A percentile compares a stretch with the other conserved stretches of the same genome.
Evolutionary conservation across 2,888 invertebrate genomes (phyloP).

Genomic region (Conomelus anceps): DNA sequence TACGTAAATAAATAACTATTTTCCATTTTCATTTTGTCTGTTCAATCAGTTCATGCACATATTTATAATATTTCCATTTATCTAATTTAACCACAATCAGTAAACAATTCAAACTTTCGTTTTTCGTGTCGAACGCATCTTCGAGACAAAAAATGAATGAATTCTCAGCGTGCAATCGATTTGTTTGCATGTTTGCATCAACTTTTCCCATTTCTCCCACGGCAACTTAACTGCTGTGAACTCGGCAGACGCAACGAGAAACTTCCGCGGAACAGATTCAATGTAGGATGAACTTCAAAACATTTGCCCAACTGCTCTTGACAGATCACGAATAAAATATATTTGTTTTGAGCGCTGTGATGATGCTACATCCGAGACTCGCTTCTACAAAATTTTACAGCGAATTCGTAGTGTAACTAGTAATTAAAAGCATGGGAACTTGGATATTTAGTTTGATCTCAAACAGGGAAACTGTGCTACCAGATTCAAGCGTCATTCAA

Average conservation of each 20-base stretch:
- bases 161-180: neutral
- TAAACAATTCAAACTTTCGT: neutral
- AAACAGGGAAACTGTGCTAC: too few species aligned
- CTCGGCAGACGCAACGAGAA: neutral
- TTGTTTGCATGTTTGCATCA: neutral
- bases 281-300: neutral
- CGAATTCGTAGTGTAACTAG: too few species aligned
- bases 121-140: neutral
- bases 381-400: neutral
- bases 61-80: too few species aligned
- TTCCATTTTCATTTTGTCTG: too few species aligned
- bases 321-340: neutral
- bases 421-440: too few species aligned
- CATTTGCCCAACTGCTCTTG: neutral
- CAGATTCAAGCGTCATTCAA: too few species aligned
- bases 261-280: neutral
- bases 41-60: too few species aligned
- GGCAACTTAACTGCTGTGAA: neutral
- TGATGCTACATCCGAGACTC: neutral
- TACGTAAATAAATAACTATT: too few species aligned
- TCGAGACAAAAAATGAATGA: neutral
- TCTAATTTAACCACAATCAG: too few species aligned
- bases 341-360: neutral
- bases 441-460: too few species aligned
- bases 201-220: neutral